Conservation (phyloP, 92 coral and sea anemone species). For the Hydrozoanthus gracilis region DNA sequence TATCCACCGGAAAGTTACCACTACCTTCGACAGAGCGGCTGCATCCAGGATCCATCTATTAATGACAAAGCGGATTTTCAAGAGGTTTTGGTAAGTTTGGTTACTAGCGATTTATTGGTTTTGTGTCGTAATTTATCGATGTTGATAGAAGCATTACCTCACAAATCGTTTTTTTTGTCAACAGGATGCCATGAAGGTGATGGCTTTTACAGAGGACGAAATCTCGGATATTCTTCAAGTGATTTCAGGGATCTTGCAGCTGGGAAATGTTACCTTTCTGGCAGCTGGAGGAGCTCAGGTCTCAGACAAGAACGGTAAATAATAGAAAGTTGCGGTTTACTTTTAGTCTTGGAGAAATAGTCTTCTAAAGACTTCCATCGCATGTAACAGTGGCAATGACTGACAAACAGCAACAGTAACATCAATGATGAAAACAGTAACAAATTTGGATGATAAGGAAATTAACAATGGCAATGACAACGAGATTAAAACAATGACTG, state of each 20-base stretch:
- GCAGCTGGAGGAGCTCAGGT: constrained; percentile 96
- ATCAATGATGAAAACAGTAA: too few species aligned
- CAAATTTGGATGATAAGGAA: too few species aligned
- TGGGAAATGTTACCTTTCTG: constrained; percentile 92
- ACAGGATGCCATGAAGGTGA: constrained; percentile 96
- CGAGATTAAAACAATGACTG: too few species aligned
- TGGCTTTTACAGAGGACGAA: constrained; percentile 87
- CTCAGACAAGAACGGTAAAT: constrained; percentile 88
- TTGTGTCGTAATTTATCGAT: neutral
- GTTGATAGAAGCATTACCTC: neutral
- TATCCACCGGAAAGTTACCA: constrained; percentile 88
- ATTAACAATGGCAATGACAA: too few species aligned
- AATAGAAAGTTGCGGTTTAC: neutral
- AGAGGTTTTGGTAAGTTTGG: constrained; percentile 76
- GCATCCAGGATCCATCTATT: constrained; percentile 91
- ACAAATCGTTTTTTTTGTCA: neutral
- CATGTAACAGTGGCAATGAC: too few species aligned
- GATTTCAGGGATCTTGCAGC: constrained; percentile 86
- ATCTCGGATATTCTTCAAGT: constrained; percentile 90
- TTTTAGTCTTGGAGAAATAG: too few species aligned
- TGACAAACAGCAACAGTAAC: too few species aligned
- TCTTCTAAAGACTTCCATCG: too few species aligned
- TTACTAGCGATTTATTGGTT: neutral
- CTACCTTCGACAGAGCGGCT: constrained; percentile 93
- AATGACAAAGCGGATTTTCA: constrained; percentile 92